phyloP scores from a whole-genome alignment of 1,140 invertebrate species.

The Lucilia sericata region DNA sequence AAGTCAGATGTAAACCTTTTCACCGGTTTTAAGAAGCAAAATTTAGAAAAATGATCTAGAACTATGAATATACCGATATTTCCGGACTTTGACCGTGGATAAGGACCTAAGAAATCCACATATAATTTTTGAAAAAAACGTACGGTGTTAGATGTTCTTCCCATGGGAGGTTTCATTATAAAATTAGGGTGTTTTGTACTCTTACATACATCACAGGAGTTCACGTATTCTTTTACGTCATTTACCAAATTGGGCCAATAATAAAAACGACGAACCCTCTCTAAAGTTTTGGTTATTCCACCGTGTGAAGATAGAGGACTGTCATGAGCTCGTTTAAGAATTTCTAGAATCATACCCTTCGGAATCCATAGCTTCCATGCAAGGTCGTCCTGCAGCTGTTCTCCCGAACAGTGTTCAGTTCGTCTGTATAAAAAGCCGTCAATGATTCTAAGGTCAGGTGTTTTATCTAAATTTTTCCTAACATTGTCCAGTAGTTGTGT shows the following conservation, averaged over 20 bases:
- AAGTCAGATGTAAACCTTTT: conserved; percentile 28
- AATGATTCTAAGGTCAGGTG: conserved; percentile 17
- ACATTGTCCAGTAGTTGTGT: background rate
- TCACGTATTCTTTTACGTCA: background rate
- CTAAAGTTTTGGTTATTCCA: conserved; percentile 32
- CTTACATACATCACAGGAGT: conserved; percentile 25
- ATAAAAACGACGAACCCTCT: conserved; percentile 31
- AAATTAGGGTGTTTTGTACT: conserved; percentile 22
- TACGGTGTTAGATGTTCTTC: background rate
- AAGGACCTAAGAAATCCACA: conserved; percentile 34
- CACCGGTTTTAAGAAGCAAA: conserved; percentile 23
- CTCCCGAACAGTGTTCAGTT: conserved; percentile 2
- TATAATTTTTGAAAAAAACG: conserved; percentile 30
- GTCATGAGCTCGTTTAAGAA: conserved; percentile 37
- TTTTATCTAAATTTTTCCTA: background rate
- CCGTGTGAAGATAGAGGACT: background rate
- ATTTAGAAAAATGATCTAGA: conserved; percentile 31
- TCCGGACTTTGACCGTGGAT: background rate
- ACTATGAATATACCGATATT: conserved; percentile 37
- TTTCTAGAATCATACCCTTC: background rate
- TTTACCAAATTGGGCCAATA: conserved; percentile 21
- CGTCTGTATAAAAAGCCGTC: background rate
- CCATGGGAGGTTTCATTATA: background rate
- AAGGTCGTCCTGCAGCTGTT: background rate
- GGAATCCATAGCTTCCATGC: conserved; percentile 15